Conservation (phyloP, 2,113 vertebrate species). For the Toxotes jaculatrix region DNA sequence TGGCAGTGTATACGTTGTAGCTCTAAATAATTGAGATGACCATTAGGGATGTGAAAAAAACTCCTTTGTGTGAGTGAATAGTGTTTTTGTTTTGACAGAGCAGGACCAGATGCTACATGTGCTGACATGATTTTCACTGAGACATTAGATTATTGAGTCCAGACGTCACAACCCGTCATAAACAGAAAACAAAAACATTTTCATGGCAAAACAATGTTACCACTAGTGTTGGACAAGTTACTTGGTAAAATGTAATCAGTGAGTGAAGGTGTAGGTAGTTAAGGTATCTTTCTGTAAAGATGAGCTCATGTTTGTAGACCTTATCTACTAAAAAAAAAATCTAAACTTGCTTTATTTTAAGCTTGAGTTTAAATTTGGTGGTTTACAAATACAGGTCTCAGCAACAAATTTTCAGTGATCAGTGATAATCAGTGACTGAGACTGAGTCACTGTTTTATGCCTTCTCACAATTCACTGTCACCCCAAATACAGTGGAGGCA, state of each 20-base stretch:
- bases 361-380: too few relatives aligned
- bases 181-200: background rate
- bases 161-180: background rate
- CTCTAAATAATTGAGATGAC: conserved; percentile 53
- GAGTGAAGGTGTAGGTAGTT: too few relatives aligned
- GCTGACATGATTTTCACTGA: background rate
- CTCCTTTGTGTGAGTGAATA: conserved; percentile 6
- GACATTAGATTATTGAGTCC: background rate
- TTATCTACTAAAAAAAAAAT: too few relatives aligned
- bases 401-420: too few relatives aligned
- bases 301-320: too few relatives aligned
- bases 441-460: too few relatives aligned
- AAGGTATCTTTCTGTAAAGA: too few relatives aligned
- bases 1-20: background rate
- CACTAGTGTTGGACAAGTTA: background rate
- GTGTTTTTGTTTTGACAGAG: conserved; percentile 18
- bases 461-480: too few relatives aligned
- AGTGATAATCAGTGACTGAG: too few relatives aligned
- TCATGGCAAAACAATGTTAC: background rate
- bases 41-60: background rate
- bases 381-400: too few relatives aligned
- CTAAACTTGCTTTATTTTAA: too few relatives aligned
- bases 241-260: background rate
- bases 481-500: too few relatives aligned
- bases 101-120: conserved; percentile 10